Conservation (phyloP, 2,113 vertebrate genomes). For the Bombycilla garrulus region DNA sequence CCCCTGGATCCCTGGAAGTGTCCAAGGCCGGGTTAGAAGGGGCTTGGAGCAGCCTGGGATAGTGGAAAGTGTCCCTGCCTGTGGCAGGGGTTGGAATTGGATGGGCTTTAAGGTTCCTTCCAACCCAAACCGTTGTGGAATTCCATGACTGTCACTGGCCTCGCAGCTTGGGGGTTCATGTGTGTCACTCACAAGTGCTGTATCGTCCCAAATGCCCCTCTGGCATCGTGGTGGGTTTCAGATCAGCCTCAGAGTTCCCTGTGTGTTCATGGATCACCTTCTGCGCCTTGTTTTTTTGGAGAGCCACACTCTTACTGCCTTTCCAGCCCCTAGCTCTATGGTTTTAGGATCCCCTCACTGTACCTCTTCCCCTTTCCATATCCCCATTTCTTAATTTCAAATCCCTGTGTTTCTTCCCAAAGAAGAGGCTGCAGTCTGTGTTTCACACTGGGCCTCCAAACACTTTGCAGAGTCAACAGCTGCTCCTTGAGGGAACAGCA, state of each 20-base stretch:
- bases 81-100: not conserved
- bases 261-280: not conserved
- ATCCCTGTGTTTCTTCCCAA: not conserved
- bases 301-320: not conserved
- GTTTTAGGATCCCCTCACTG: not conserved
- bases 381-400: not conserved
- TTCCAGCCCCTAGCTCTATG: not conserved
- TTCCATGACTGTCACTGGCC: not conserved
- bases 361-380: not conserved
- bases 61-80: not conserved
- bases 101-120: not conserved
- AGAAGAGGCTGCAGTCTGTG: not conserved
- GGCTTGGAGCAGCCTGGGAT: not conserved
- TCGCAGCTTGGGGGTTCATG: accelerated
- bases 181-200: not conserved
- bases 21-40: not conserved
- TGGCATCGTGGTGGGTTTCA: not conserved
- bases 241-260: accelerated
- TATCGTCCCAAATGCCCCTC: not conserved
- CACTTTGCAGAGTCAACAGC: not conserved
- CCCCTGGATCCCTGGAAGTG: not conserved
- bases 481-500: not conserved
- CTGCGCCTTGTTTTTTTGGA: not conserved
- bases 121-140: not conserved
- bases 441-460: not conserved